These are phyloP conservation scores for Notolepis coatsorum DNA, from an alignment of 2,797 vertebrate genomes.

Conservation along the genomic window DNA sequence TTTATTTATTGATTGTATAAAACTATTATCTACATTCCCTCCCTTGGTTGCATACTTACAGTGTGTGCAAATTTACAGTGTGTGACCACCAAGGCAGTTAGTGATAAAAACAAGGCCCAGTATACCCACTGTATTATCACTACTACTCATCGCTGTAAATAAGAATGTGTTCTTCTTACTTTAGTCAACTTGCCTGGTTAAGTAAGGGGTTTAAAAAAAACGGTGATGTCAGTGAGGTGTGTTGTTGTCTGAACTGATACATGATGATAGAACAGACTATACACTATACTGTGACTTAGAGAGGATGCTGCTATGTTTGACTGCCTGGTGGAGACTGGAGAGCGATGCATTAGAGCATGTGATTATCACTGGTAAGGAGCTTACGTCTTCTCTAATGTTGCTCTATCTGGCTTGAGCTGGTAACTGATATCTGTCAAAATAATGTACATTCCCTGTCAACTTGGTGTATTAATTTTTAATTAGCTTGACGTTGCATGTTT, in stretches of 20 bases:
- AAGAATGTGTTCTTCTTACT: constrained; percentile 40
- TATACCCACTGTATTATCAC: constrained; percentile 48
- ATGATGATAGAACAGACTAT: constrained; percentile 49
- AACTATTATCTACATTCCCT: constrained; percentile 18
- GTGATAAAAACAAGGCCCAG: constrained; percentile 29
- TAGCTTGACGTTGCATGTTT: constrained; percentile 36
- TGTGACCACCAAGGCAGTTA: constrained; percentile 55
- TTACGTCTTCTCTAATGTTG: constrained; percentile 40
- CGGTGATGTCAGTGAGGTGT: constrained; percentile 31
- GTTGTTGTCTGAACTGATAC: constrained; percentile 45
- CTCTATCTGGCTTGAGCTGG: constrained; percentile 29
- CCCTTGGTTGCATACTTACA: constrained; percentile 47
- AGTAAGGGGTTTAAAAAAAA: constrained; percentile 47
- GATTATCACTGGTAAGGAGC: constrained; percentile 57
- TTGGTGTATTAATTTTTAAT: constrained; percentile 41
- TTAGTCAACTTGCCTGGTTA: constrained; percentile 41
- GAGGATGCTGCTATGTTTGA: constrained; percentile 47
- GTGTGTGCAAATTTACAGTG: too few species aligned
- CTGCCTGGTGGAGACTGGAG: constrained; percentile 38
- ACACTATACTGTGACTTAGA: constrained; percentile 43
- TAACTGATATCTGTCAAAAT: constrained; percentile 30
- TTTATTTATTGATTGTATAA: constrained; percentile 27
- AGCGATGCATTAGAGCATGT: constrained; percentile 56
- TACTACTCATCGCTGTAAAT: constrained; percentile 62
- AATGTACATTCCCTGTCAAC: constrained; percentile 35